A percentile compares a stretch with the other conserved stretches of the same genome.
Evolutionary conservation across 1,140 invertebrate species (phyloP).

Genomic region (Drosophila santomea): DNA sequence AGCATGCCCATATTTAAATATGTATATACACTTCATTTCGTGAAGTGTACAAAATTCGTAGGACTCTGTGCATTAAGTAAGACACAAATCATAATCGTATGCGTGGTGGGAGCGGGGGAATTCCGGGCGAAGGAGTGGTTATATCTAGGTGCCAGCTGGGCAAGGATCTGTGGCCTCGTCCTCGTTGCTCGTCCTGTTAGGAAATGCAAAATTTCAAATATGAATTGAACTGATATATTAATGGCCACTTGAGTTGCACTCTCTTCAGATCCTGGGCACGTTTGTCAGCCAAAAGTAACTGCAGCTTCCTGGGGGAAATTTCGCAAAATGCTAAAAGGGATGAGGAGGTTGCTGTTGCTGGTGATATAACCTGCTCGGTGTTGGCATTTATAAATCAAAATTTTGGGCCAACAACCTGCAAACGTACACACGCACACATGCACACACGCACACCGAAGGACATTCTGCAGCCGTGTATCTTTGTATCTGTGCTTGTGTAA

Average conservation of each 20-base stretch:
- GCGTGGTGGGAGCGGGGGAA: constrained; percentile 9
- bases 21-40: neutral
- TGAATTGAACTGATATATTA: constrained; percentile 84
- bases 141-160: constrained; percentile 22
- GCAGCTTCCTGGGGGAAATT: constrained; percentile 56
- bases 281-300: constrained; percentile 78
- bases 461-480: constrained; percentile 29
- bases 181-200: constrained; percentile 48
- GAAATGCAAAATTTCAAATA: constrained; percentile 84
- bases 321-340: neutral
- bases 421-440: neutral
- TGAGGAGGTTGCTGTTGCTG: neutral
- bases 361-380: constrained; percentile 51
- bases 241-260: constrained; percentile 76
- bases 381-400: constrained; percentile 83
- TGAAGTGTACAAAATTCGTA: constrained; percentile 12
- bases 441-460: constrained; percentile 47
- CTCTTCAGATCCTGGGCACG: constrained; percentile 27
- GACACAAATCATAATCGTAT: constrained; percentile 84
- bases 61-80: constrained; percentile 80
- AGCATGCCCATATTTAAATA: too few relatives aligned
- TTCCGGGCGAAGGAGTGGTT: neutral
- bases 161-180: constrained; percentile 41
- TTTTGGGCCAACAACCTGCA: constrained; percentile 79
- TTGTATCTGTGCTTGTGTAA: constrained; percentile 56